These are phyloP conservation scores for Osmerus eperlanus DNA, from an alignment of 2,113 vertebrate genomes.

Conservation along the genomic window DNA sequence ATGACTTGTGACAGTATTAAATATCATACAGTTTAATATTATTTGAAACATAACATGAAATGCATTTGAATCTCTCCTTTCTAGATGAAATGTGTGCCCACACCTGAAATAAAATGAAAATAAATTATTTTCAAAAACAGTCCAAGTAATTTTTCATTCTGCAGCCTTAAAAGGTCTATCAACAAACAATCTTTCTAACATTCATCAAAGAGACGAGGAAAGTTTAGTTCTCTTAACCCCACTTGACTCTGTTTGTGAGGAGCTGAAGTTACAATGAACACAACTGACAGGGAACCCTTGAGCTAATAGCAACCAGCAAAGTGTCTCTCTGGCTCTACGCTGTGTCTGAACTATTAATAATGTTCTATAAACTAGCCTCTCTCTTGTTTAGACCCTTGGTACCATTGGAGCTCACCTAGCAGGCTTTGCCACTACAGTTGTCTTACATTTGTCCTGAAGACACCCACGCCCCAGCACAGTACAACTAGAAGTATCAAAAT, in stretches of 20 bases:
- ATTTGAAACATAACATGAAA: no score
- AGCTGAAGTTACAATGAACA: conserved; percentile 29
- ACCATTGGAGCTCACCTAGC: not conserved
- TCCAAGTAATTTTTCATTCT: no score
- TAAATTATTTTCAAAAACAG: no score
- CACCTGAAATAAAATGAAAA: no score
- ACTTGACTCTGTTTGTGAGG: conserved; percentile 25
- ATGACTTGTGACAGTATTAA: no score
- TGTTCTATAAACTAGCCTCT: conserved; percentile 39
- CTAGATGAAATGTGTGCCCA: no score
- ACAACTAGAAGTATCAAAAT: no score
- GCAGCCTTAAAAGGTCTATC: no score
- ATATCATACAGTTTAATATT: no score
- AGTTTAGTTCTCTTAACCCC: conserved; percentile 22
- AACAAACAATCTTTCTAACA: not conserved
- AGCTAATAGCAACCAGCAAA: conserved; percentile 30
- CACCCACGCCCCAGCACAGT: no score
- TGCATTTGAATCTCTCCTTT: no score
- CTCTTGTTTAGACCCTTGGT: conserved; percentile 34
- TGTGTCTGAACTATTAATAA: conserved; percentile 34
- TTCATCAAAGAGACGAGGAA: not conserved
- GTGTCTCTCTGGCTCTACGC: conserved; percentile 8
- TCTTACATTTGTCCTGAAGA: not conserved
- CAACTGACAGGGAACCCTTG: conserved; percentile 34
- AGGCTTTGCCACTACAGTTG: not conserved